Evolutionary conservation across 2,113 vertebrate species (phyloP), one percentile per base, ranked within the genome.

Genomic region (Manacus vitellinus): DNA sequence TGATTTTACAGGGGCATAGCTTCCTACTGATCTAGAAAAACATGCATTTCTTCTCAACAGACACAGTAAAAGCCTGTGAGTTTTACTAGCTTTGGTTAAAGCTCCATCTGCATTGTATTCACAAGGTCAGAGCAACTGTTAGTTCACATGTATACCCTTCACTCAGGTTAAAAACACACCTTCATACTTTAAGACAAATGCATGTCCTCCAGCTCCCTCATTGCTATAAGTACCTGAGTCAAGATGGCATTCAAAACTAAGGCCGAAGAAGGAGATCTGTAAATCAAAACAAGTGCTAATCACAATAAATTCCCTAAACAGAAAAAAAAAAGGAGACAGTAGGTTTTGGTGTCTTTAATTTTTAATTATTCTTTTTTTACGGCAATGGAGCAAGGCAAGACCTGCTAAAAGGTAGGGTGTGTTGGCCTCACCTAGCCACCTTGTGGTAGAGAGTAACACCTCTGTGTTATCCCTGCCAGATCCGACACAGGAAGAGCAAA

Each of bases 351-450:
- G 17, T 30, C 14, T 76, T 84, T 33, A 55, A 8, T 85, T 88
- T 89, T 63, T 90, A 49, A 35, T 61, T 47, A 11, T 51, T 79
- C 4, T 75, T 77, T 58, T 68, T 73, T 73, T 66, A 79, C 1
- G 8, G 68, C 37, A 74, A 5, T 4, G 9, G 55, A 90, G 25
- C 22, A 70, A 85, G 43, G 62, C n/a, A 91, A 82, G 54, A 89
- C 37, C n/a, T 41, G 55, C 49, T 49, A 35, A 20, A 70, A 35
- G 44, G 71, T 9, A 51, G 8, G 12, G 47, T 18, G 17, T 31
- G 55, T 41, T 85, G 67, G 67, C 78, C 68, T 95, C 61, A 61
- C 56, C 88, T 63, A 90, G 88, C 92, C 92, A 94, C 73, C 89
- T 91, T 81, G 81, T 92, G 83, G 92, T 10, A 66, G 76, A 20